Percentiles rank a stretch among this genome's conserved stretches.
phyloP scores from a whole-genome alignment of 2,113 vertebrate species.

The Cyprinodon tularosa region DNA sequence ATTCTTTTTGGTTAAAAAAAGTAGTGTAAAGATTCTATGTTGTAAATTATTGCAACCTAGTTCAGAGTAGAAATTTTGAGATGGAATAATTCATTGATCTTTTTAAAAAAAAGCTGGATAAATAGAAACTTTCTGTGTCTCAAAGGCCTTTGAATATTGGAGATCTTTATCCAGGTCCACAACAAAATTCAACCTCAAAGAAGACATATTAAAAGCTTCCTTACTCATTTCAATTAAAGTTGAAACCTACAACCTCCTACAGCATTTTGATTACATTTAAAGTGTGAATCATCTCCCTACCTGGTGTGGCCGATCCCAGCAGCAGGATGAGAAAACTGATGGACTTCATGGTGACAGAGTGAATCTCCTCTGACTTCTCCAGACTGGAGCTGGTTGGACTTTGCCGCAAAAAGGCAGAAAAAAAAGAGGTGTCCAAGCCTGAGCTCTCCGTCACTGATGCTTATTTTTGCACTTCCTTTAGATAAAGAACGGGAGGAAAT shows the following conservation, averaged over 20 bases:
- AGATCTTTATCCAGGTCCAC: constrained; percentile 38
- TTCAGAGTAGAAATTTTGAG: not conserved
- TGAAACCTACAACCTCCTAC: not conserved
- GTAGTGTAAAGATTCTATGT: not conserved
- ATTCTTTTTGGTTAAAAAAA: not conserved
- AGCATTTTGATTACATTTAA: not conserved
- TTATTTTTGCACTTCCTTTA: constrained; percentile 77
- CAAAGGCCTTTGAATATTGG: constrained; percentile 25
- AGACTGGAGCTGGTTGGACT: constrained; percentile 16
- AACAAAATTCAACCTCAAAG: constrained; percentile 11
- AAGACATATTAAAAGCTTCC: not conserved
- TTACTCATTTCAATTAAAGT: not conserved
- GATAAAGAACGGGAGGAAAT: constrained; percentile 74
- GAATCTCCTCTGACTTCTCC: constrained; percentile 29
- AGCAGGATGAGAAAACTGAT: constrained; percentile 36
- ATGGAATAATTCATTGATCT: not conserved
- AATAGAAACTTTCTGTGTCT: constrained; percentile 33
- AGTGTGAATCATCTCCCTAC: constrained; percentile 38
- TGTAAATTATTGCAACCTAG: too few relatives aligned
- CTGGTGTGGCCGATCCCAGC: constrained; percentile 27
- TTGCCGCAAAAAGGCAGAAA: not conserved
- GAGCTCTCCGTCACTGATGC: constrained; percentile 32
- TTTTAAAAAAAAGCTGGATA: not conserved
- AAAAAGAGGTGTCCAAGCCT: constrained; percentile 48
- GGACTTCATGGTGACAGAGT: constrained; percentile 58